Percentiles rank a stretch among this genome's conserved stretches.
Evolutionary conservation across 2,113 vertebrate genomes (phyloP).

Genomic region (Eupsittula cactorum): DNA sequence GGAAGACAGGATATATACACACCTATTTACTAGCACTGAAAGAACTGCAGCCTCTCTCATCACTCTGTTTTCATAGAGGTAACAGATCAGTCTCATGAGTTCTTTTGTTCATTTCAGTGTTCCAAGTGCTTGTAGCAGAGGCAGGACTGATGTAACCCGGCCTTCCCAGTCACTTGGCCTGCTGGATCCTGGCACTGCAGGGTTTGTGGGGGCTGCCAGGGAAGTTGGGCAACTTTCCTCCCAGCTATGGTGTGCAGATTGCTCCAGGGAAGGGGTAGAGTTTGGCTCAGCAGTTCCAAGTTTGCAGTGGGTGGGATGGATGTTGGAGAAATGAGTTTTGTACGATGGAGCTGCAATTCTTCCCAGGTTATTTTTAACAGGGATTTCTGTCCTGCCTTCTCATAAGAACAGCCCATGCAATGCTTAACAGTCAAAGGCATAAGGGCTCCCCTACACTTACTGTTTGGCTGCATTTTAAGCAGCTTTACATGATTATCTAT

Average conservation of each 20-base stretch:
- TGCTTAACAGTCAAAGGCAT: not conserved
- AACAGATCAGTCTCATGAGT: not conserved
- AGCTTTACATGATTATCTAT: not conserved
- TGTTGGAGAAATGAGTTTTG: not conserved
- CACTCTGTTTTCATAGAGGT: not conserved
- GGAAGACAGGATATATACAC: not conserved
- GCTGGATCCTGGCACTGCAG: not conserved
- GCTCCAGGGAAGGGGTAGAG: not conserved
- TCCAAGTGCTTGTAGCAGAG: not conserved
- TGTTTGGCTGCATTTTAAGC: not conserved
- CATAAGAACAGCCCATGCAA: accelerated
- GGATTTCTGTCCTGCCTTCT: not conserved
- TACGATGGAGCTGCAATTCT: not conserved
- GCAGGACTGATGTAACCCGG: not conserved
- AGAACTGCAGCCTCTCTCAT: not conserved
- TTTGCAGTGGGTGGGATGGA: not conserved
- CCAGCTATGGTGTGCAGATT: not conserved
- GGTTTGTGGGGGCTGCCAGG: not conserved
- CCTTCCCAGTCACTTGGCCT: not conserved
- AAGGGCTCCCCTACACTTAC: not conserved
- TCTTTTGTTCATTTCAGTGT: not conserved
- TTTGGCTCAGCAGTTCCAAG: not conserved
- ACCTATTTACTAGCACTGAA: not conserved
- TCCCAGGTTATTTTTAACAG: not conserved
- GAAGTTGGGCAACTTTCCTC: not conserved